phyloP scores from a whole-genome alignment of 1,140 invertebrate species.

The Drosophila parvula region DNA sequence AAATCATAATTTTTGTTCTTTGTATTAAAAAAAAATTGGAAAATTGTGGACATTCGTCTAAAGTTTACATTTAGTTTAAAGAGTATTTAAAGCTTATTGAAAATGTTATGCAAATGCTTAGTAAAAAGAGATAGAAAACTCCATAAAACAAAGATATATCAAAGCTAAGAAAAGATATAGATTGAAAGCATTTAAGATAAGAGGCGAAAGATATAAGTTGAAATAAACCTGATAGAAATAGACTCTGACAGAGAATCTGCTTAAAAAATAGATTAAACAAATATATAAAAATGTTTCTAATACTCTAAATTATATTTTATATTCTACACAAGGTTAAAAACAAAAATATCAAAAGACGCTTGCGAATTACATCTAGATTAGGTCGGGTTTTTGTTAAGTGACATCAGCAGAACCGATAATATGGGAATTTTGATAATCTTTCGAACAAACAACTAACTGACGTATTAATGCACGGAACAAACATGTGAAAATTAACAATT shows the following conservation, averaged over 20 bases:
- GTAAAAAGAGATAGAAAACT: constrained; percentile 38
- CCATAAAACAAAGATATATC: not conserved
- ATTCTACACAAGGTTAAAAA: constrained; percentile 8
- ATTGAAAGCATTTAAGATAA: constrained; percentile 23
- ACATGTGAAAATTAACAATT: constrained; percentile 36
- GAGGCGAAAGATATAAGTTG: constrained; percentile 15
- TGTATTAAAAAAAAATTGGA: constrained; percentile 14
- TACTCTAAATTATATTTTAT: constrained; percentile 7
- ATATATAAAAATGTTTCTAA: constrained; percentile 31
- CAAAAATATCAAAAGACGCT: constrained; percentile 1
- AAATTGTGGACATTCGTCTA: constrained; percentile 51
- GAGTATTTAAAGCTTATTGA: constrained; percentile 59
- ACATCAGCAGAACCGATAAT: constrained; percentile 25
- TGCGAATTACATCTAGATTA: constrained; percentile 20
- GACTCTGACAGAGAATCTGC: constrained; percentile 17
- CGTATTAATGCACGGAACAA: constrained; percentile 21
- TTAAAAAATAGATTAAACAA: constrained; percentile 7
- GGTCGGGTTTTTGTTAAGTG: constrained; percentile 23
- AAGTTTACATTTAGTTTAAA: constrained; percentile 61
- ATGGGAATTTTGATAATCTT: constrained; percentile 31
- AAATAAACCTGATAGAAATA: constrained; percentile 31
- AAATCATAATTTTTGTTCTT: constrained; percentile 3
- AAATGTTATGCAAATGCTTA: constrained; percentile 70
- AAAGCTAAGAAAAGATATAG: constrained; percentile 30
- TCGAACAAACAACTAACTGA: constrained; percentile 19